Conservation (phyloP, 2,888 invertebrate genomes). For the Drosophila subsilvestris region DNA sequence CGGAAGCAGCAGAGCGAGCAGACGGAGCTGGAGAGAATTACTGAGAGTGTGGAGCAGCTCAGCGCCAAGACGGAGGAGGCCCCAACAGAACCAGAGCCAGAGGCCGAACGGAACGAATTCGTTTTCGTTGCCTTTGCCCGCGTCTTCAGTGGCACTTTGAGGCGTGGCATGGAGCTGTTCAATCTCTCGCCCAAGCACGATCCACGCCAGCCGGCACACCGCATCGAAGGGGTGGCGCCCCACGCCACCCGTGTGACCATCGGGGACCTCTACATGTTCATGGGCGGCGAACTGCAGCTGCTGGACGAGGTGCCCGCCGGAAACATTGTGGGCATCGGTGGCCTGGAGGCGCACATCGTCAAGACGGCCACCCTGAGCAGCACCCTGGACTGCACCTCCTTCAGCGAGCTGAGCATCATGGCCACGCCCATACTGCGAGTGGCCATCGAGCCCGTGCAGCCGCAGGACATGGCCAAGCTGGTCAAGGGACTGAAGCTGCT, state of each 20-base stretch:
- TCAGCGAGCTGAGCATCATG: slow-evolving; percentile 91
- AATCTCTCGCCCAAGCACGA: slow-evolving; percentile 95
- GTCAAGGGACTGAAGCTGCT: slow-evolving; percentile 92
- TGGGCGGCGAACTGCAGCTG: slow-evolving; percentile 95
- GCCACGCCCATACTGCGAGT: slow-evolving; percentile 96
- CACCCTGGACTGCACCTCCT: slow-evolving; percentile 92
- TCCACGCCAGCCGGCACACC: slow-evolving; percentile 85
- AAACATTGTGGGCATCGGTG: slow-evolving; percentile 95
- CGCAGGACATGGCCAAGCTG: slow-evolving; percentile 90
- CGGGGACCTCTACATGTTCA: slow-evolving; percentile 92
- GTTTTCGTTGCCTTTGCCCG: slow-evolving; percentile 96
- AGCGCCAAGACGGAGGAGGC: slow-evolving; percentile 27
- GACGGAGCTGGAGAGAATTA: slow-evolving; percentile 62
- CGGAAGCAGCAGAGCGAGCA: slow-evolving; percentile 79
- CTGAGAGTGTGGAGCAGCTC: slow-evolving; percentile 71
- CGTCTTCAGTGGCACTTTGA: slow-evolving; percentile 94
- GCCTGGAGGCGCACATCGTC: slow-evolving; percentile 92
- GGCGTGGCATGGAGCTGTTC: slow-evolving; percentile 90
- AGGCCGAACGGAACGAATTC: slow-evolving; percentile 83
- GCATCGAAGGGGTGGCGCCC: slow-evolving; percentile 71
- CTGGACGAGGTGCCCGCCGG: slow-evolving; percentile 94
- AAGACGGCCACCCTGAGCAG: slow-evolving; percentile 96
- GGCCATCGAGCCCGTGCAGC: slow-evolving; percentile 94
- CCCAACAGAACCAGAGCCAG: neutral
- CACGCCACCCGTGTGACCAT: slow-evolving; percentile 85